phyloP scores from a whole-genome alignment of 1,140 invertebrate species.

The Pseudomyrmex pallidus region DNA sequence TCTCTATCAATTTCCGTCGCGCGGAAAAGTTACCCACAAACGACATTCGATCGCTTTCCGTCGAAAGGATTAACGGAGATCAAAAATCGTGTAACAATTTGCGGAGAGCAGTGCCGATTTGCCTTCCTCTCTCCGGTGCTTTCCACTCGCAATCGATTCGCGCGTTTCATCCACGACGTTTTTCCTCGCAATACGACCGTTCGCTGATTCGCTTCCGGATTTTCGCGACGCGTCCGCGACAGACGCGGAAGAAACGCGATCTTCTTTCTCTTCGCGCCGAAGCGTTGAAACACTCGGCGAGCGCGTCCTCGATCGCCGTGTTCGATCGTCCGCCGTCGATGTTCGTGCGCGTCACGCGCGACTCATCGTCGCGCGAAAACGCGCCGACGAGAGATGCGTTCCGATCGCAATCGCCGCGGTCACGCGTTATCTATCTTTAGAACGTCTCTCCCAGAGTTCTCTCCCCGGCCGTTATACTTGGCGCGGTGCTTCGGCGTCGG shows the following conservation, averaged over 20 bases:
- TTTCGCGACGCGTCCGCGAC: background rate
- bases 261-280: background rate
- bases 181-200: background rate
- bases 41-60: slow-evolving; percentile 1
- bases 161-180: slow-evolving; percentile 14
- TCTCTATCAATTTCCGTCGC: slow-evolving; percentile 41
- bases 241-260: background rate
- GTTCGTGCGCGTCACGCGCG: background rate
- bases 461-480: slow-evolving; percentile 43
- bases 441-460: slow-evolving; percentile 65
- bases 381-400: background rate
- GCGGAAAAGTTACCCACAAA: background rate
- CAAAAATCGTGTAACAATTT: background rate
- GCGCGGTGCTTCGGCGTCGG: slow-evolving; percentile 53
- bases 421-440: slow-evolving; percentile 70
- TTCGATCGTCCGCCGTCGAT: slow-evolving; percentile 38
- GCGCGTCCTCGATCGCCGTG: slow-evolving; percentile 23
- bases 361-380: background rate
- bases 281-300: too few relatives aligned
- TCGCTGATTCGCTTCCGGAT: background rate
- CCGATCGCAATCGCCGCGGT: slow-evolving; percentile 27
- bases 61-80: background rate
- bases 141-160: slow-evolving; percentile 48
- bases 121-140: background rate
- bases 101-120: background rate